Evolutionary conservation across 2,888 invertebrate species (phyloP), one percentile per base, ranked within the genome.

Genomic region (Lepidonotus clava): DNA sequence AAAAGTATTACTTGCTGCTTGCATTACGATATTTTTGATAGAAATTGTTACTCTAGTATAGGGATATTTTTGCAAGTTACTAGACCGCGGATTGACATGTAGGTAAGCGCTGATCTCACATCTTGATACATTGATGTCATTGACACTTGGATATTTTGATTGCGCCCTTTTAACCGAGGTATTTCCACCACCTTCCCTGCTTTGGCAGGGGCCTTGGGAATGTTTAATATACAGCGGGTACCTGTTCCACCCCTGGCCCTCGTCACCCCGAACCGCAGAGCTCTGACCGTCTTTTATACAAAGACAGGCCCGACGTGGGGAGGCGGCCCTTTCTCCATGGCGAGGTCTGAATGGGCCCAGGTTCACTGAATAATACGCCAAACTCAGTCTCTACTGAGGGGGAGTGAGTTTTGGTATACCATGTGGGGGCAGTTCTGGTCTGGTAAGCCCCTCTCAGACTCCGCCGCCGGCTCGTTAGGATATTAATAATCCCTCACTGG

Each of bases 301-400:
- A 61, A 61, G 28, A 14, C 28, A 4, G 21, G 14, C 8, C 28
- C 28, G 61, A 24, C 24, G 28, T 28, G 11, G 61, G 61, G 24
- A 61, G 61, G 61, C 61, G 61, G 61, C 4, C 11, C 61, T 24
- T 61, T 61, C 61, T n/a, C 61, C 61, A 61, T 61, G 61, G 61
- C 24, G 61, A 28, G 28, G 4, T 24, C 28, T 61, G 61, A 61
- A 61, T 61, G 28, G n/a, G 24, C 61, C 24, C 61, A 24, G 61
- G 11, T 24, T 61, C 28, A 5, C 61, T 18, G 61, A 61, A 61
- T 61, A 61, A 61, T 61, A 61, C 24, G 61, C 61, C 61, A 61
- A 24, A 18, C 61, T 61, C 28, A 32, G 24, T 24, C n/a, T n/a
- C n/a, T n/a, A n/a, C n/a, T n/a, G n/a, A n/a, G n/a, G n/a, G n/a